Evolutionary conservation across 2,888 invertebrate genomes (phyloP).

Genomic region (Homarus gammarus): DNA sequence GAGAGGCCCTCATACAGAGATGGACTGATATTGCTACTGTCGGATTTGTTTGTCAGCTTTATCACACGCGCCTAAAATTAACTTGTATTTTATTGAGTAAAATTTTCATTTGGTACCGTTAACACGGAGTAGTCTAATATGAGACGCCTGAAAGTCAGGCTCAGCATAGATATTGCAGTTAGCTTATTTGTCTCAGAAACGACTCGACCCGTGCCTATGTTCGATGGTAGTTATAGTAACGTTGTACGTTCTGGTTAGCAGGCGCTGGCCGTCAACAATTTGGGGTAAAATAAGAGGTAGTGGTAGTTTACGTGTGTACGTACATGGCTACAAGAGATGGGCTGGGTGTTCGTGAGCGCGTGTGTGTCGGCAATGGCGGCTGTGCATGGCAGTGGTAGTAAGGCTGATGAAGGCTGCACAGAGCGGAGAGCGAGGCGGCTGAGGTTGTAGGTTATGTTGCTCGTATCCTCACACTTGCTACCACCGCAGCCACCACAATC

Average conservation of each 20-base stretch:
- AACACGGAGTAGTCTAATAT: no score
- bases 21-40: no score
- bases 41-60: no score
- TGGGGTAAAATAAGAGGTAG: neutral
- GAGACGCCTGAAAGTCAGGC: no score
- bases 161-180: no score
- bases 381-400: neutral
- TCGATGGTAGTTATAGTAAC: neutral
- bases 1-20: no score
- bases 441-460: neutral
- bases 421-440: neutral
- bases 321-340: neutral
- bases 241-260: constrained; percentile 17
- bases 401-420: neutral
- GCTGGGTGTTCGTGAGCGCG: constrained; percentile 14
- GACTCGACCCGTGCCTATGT: no score
- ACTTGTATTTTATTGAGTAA: no score
- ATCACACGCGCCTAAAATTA: no score
- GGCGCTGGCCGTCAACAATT: neutral
- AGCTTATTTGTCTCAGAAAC: no score
- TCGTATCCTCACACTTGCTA: neutral
- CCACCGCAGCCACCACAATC: neutral
- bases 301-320: neutral
- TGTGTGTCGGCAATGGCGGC: constrained; percentile 20
- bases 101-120: no score